Percentiles rank a stretch among this genome's conserved stretches.
Conservation (phyloP, 2,797 vertebrate species). For the Lepus oiostolus region DNA sequence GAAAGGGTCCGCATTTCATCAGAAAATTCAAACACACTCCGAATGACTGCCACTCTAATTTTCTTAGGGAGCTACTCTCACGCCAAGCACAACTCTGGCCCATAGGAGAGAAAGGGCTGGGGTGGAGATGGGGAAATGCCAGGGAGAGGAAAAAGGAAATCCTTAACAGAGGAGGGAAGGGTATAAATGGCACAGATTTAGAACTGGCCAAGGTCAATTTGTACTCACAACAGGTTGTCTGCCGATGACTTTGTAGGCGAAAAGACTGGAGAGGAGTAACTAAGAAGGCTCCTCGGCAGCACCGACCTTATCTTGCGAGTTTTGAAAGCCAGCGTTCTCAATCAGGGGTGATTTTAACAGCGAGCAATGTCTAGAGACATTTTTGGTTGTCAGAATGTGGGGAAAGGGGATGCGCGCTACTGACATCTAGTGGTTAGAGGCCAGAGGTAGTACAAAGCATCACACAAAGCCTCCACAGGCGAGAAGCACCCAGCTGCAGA, state of each 20-base stretch:
- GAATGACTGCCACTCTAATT: neutral
- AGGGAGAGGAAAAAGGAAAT: neutral
- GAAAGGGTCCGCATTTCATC: constrained; percentile 54
- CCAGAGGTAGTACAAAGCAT: neutral
- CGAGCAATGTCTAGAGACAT: neutral
- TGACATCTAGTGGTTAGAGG: constrained; percentile 19
- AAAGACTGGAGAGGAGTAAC: constrained; percentile 18
- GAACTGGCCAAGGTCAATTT: neutral
- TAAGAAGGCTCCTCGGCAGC: neutral
- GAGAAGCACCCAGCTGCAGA: constrained; percentile 1
- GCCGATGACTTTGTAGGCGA: neutral
- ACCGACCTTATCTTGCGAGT: neutral
- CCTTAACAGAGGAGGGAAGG: neutral
- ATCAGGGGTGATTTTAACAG: neutral
- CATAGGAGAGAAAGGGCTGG: neutral
- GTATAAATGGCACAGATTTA: constrained; percentile 9
- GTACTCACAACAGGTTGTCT: neutral
- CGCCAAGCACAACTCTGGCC: neutral
- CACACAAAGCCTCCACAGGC: neutral
- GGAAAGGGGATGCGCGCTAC: neutral
- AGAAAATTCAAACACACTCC: constrained; percentile 44
- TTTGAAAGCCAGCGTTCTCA: constrained; percentile 8
- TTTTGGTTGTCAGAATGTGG: constrained; percentile 20
- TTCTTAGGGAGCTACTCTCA: neutral
- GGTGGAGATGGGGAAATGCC: neutral